Base-by-base conservation (phyloP, 2,888 invertebrate genomes). In the Thecophora atra region DNA sequence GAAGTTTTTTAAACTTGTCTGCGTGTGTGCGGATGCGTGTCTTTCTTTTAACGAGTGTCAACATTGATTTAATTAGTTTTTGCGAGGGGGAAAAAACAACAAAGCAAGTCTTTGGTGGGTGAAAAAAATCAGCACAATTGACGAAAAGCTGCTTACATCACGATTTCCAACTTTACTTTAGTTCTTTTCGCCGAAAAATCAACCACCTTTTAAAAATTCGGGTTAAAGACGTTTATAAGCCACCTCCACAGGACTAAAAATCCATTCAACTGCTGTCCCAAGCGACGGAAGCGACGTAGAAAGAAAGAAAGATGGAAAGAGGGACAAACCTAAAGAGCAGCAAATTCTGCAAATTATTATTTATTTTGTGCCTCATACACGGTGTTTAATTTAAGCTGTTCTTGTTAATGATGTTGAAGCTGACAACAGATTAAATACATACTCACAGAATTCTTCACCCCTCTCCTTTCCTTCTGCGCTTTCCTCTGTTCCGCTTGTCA, bases 21-120 rank as follows among this genome's bases (percentile, higher is more conserved):
- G 42, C 26, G 1, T 17, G 26, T 58, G 60, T 44, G 42, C 21
- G 64, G 26, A 19, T 60, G 42, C 19, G n/a, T 52, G 66, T 37
- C 52, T 66, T 21, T 65, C 3, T 65, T 51, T 13, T 30, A n/a
- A 15, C 3, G 26, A 54, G 56, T 68, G n/a, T 19, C 28, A 70
- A 62, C 60, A 51, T 70, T 62, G 62, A 70, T 70, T 70, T 70
- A 70, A 70, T 70, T 62, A 51, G 51, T 70, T 70, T 70, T 70
- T 37, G 5, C 24, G 15, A 24, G 19, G 26, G 1, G 21, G 24
- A 15, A 1, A 47, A 47, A 47, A n/a, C 11, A 47, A n/a, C 47
- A n/a, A 47, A 11, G 17, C 17, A 11, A 37, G 37, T 37, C 11
- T 37, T n/a, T n/a, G 4, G n/a, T 4, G 11, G 47, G n/a, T 47